Percentiles rank a stretch among this genome's conserved stretches.
Conservation (phyloP, 2,113 vertebrate genomes). For the Morphnarchus princeps region DNA sequence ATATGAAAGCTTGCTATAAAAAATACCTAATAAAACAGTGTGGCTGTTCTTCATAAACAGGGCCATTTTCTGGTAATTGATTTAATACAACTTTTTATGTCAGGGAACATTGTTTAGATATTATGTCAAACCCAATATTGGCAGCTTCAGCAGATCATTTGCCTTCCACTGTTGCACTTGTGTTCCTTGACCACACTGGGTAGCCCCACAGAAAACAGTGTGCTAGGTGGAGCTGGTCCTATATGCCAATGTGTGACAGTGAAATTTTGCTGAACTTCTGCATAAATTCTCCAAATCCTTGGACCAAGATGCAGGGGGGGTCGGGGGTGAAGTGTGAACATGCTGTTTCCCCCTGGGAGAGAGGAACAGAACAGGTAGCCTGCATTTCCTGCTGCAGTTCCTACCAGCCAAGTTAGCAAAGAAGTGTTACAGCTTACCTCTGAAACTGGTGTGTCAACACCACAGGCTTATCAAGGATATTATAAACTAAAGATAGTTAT, state of each 20-base stretch:
- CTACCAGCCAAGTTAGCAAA: not conserved
- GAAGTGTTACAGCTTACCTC: not conserved
- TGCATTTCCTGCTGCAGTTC: not conserved
- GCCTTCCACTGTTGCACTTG: too few relatives aligned
- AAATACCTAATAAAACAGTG: slow-evolving; percentile 26
- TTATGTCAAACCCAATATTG: not conserved
- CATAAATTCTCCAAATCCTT: not conserved
- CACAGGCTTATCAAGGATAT: not conserved
- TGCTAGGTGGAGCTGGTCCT: not conserved
- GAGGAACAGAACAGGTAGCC: not conserved
- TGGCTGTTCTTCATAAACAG: not conserved
- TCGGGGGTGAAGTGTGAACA: accelerated
- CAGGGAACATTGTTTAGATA: slow-evolving; percentile 15
- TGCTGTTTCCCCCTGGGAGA: not conserved
- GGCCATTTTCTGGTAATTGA: slow-evolving; percentile 33
- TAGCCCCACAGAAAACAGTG: not conserved
- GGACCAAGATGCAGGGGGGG: not conserved
- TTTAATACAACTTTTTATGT: slow-evolving; percentile 48
- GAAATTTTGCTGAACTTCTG: not conserved
- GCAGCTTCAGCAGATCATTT: not conserved
- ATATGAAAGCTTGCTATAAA: slow-evolving; percentile 39
- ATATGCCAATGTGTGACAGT: accelerated
- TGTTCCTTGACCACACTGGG: not conserved
- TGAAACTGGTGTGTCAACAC: not conserved
- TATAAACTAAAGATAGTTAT: not conserved